Evolutionary conservation across 2,113 vertebrate genomes (phyloP).

Genomic region (Lipophrys pholis): DNA sequence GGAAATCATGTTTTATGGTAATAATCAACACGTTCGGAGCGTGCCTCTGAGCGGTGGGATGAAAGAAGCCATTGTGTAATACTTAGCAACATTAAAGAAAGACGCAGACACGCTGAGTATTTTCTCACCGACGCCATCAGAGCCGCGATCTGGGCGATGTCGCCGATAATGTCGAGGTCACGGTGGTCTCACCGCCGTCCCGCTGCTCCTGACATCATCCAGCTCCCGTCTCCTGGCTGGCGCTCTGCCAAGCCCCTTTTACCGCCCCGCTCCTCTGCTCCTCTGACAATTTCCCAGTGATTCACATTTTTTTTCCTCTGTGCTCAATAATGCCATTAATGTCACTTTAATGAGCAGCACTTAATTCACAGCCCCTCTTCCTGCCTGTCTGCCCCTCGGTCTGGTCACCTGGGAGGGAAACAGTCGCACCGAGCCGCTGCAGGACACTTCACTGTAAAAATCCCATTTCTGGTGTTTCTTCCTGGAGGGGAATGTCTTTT

Average conservation of each 20-base stretch:
- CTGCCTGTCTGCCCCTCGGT: slow-evolving; percentile 50
- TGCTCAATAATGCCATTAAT: slow-evolving; percentile 73
- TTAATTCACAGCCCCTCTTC: slow-evolving; percentile 68
- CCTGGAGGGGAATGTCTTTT: too few relatives aligned
- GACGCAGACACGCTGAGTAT: background rate
- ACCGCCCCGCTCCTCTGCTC: slow-evolving; percentile 47
- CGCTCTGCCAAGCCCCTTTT: slow-evolving; percentile 48
- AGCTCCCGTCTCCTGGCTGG: slow-evolving; percentile 60
- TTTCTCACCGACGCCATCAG: too few relatives aligned
- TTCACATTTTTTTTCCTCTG: slow-evolving; percentile 63
- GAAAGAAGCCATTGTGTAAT: slow-evolving; percentile 29
- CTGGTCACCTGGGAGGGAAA: slow-evolving; percentile 57
- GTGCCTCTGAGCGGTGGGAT: slow-evolving; percentile 29
- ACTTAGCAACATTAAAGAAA: slow-evolving; percentile 44
- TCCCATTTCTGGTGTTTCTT: too few relatives aligned
- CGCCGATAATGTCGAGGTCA: too few relatives aligned
- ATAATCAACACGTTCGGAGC: slow-evolving; percentile 49
- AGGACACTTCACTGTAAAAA: too few relatives aligned
- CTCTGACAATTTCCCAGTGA: slow-evolving; percentile 62
- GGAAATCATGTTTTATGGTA: slow-evolving; percentile 46
- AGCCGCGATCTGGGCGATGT: too few relatives aligned
- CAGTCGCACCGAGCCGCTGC: too few relatives aligned
- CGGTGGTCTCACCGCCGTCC: slow-evolving; percentile 63
- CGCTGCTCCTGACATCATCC: slow-evolving; percentile 55
- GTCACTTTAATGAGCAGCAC: slow-evolving; percentile 74